Evolutionary conservation across 2,113 vertebrate genomes (phyloP).

Genomic region (Serilophus lunatus): DNA sequence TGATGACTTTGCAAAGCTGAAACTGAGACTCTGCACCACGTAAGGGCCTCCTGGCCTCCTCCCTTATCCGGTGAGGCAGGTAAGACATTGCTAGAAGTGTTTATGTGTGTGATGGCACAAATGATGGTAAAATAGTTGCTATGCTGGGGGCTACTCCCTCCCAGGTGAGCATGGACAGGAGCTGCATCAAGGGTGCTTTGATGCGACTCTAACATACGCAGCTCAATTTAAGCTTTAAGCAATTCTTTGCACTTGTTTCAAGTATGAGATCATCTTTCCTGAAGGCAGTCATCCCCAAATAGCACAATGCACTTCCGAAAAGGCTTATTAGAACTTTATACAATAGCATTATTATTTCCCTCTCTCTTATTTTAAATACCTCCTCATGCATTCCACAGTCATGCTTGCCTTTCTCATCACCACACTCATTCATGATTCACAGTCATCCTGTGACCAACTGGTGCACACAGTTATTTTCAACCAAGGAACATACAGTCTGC

Average conservation of each 20-base stretch:
- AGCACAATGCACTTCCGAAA: background rate
- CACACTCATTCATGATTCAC: background rate
- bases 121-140: background rate
- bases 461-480: background rate
- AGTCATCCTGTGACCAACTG: background rate
- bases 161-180: background rate
- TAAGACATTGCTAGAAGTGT: background rate
- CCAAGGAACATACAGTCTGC: background rate
- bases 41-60: background rate
- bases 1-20: background rate
- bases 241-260: background rate
- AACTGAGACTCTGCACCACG: background rate
- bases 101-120: background rate
- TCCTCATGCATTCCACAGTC: background rate
- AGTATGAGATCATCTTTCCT: background rate
- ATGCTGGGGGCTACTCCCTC: background rate
- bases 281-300: fast-evolving
- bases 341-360: background rate
- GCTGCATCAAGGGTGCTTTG: background rate
- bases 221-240: background rate
- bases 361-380: background rate
- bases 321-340: background rate
- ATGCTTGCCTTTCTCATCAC: background rate
- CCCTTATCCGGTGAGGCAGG: too few relatives aligned
- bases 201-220: background rate